These are phyloP conservation scores for Galaxea fascicularis DNA, from an alignment of 92 coral and sea anemone species.

Conservation along the genomic window DNA sequence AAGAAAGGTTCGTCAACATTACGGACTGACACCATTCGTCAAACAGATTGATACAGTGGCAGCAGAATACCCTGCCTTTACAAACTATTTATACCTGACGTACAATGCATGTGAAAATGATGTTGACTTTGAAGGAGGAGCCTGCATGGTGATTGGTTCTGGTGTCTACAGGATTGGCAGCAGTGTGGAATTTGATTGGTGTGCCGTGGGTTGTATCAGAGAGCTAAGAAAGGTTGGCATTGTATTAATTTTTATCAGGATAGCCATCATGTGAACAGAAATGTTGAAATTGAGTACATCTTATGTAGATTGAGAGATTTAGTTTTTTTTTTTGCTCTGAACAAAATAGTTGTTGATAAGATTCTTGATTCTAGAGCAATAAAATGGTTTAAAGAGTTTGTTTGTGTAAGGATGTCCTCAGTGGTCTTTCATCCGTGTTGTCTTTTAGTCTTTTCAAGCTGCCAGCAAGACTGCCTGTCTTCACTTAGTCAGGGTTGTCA, in stretches of 20 bases:
- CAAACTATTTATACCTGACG: constrained; percentile 95
- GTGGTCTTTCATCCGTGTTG: not conserved
- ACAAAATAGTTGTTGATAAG: too few relatives aligned
- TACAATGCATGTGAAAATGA: constrained; percentile 90
- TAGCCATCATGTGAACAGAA: too few relatives aligned
- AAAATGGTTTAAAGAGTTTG: too few relatives aligned
- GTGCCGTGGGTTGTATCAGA: constrained; percentile 98
- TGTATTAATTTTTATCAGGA: too few relatives aligned
- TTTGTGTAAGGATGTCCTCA: too few relatives aligned
- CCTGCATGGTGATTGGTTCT: constrained; percentile 96
- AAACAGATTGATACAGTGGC: constrained; percentile 99
- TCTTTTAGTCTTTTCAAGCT: not conserved
- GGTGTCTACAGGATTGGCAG: constrained; percentile 99
- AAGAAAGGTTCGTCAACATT: constrained; percentile 79
- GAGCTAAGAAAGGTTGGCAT: constrained; percentile 88
- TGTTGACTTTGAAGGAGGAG: constrained; percentile 84
- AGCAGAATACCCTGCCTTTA: constrained; percentile 97
- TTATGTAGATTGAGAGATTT: too few relatives aligned
- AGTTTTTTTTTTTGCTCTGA: too few relatives aligned
- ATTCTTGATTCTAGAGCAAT: too few relatives aligned
- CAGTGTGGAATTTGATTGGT: constrained; percentile 99
- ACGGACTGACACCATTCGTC: constrained; percentile 79
- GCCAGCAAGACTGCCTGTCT: too few relatives aligned
- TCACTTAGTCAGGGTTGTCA: too few relatives aligned
- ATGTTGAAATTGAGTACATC: too few relatives aligned